A percentile compares a stretch with the other conserved stretches of the same genome.
Conservation (phyloP, 1,140 invertebrate species). For the Pseudobourletiella spinata region DNA sequence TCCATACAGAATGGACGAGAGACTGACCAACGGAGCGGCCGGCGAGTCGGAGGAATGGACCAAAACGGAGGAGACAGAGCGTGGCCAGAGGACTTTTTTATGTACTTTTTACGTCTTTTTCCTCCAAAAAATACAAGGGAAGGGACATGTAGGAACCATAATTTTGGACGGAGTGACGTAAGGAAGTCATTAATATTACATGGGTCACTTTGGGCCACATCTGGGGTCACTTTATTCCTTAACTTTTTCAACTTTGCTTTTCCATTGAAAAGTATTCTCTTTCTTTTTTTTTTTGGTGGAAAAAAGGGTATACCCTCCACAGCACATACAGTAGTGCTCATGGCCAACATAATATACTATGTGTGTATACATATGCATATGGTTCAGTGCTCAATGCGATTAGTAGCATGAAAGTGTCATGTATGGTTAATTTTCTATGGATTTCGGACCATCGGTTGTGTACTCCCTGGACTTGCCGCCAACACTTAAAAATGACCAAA, state of each 20-base stretch:
- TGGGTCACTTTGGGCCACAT: conserved; percentile 18
- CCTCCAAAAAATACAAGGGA: neutral
- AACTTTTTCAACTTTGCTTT: neutral
- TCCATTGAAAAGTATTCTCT: too few relatives aligned
- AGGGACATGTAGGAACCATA: neutral
- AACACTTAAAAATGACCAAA: too few relatives aligned
- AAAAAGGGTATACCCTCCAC: too few relatives aligned
- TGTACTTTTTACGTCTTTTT: neutral
- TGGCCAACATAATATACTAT: too few relatives aligned
- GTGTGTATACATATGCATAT: too few relatives aligned
- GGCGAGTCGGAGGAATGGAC: neutral
- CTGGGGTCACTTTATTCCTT: conserved; percentile 19
- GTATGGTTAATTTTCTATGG: neutral
- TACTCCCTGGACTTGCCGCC: too few relatives aligned
- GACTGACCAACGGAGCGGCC: neutral
- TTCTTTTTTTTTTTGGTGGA: too few relatives aligned
- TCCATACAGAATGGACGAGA: neutral
- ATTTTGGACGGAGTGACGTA: neutral
- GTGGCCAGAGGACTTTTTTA: conserved; percentile 1
- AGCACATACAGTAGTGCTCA: too few relatives aligned
- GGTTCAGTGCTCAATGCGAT: too few relatives aligned
- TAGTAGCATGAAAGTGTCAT: conserved; percentile 3
- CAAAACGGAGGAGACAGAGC: neutral
- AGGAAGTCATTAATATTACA: conserved; percentile 34
- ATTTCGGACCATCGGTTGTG: neutral